These are phyloP conservation scores for Microchirus variegatus DNA, from an alignment of 2,797 vertebrate genomes.

Conservation along the genomic window DNA sequence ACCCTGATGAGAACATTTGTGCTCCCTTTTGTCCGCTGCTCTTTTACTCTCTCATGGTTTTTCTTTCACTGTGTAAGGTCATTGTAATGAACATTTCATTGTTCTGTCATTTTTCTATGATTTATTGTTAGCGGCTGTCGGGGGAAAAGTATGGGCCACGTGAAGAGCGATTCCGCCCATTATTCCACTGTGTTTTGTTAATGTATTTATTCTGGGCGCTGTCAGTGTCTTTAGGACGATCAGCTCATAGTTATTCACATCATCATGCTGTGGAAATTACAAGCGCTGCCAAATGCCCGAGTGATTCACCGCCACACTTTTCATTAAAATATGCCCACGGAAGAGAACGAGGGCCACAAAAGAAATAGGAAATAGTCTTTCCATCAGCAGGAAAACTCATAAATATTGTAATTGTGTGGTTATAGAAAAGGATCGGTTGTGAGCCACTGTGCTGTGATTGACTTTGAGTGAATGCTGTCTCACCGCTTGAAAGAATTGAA, in stretches of 20 bases:
- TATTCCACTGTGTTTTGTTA: slow-evolving; percentile 59
- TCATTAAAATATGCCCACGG: slow-evolving; percentile 74
- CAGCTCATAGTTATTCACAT: slow-evolving; percentile 73
- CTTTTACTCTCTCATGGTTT: slow-evolving; percentile 41
- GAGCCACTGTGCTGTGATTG: slow-evolving; percentile 63
- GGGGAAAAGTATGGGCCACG: slow-evolving; percentile 41
- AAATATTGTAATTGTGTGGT: slow-evolving; percentile 83
- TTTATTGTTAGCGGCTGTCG: slow-evolving; percentile 57
- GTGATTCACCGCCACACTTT: slow-evolving; percentile 69
- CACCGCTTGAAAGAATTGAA: slow-evolving; percentile 71
- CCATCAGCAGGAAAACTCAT: slow-evolving; percentile 76
- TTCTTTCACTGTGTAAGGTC: slow-evolving; percentile 52
- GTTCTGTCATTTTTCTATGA: slow-evolving; percentile 59
- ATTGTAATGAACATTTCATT: slow-evolving; percentile 66
- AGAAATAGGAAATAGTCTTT: slow-evolving; percentile 66
- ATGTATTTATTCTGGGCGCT: slow-evolving; percentile 65
- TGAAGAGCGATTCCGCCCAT: slow-evolving; percentile 44
- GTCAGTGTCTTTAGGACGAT: slow-evolving; percentile 60
- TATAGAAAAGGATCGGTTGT: slow-evolving; percentile 69
- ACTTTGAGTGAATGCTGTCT: slow-evolving; percentile 74
- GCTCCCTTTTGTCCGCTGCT: slow-evolving; percentile 38
- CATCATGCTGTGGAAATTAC: slow-evolving; percentile 71
- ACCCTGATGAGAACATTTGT: slow-evolving; percentile 60
- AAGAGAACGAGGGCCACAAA: slow-evolving; percentile 64
- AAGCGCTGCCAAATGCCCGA: slow-evolving; percentile 58